Conservation (phyloP, 2,888 invertebrate genomes). For the Sericinus montela region DNA sequence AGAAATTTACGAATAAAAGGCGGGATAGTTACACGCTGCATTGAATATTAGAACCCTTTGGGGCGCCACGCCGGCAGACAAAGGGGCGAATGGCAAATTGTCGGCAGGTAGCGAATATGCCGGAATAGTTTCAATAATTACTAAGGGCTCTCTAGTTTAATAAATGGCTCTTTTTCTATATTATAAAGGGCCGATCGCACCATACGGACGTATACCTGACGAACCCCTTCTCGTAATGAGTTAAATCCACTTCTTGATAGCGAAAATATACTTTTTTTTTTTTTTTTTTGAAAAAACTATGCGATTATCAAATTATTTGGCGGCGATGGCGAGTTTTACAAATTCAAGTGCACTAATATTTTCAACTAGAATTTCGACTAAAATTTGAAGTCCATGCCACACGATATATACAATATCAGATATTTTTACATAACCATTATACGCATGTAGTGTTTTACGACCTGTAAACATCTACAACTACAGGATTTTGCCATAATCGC, state of each 20-base stretch:
- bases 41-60: slow-evolving; percentile 79
- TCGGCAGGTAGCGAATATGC: slow-evolving; percentile 77
- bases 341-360: no score
- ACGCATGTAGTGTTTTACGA: no score
- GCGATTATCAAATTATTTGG: background rate
- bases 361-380: no score
- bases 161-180: slow-evolving; percentile 77
- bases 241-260: slow-evolving; percentile 55
- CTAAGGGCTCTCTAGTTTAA: slow-evolving; percentile 72
- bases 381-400: no score
- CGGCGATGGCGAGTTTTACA: no score
- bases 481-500: no score
- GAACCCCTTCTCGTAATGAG: slow-evolving; percentile 68
- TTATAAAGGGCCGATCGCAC: slow-evolving; percentile 72
- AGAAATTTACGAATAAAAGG: slow-evolving; percentile 75
- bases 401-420: no score
- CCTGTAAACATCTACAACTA: no score
- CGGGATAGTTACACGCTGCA: slow-evolving; percentile 74
- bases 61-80: slow-evolving; percentile 79
- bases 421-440: no score
- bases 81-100: slow-evolving; percentile 76
- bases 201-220: slow-evolving; percentile 77
- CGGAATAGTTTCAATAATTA: slow-evolving; percentile 72
- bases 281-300: no score
- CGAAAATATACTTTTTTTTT: slow-evolving; percentile 27